Evolutionary conservation across 2,113 vertebrate species (phyloP).

Genomic region (Phyllostomus discolor): DNA sequence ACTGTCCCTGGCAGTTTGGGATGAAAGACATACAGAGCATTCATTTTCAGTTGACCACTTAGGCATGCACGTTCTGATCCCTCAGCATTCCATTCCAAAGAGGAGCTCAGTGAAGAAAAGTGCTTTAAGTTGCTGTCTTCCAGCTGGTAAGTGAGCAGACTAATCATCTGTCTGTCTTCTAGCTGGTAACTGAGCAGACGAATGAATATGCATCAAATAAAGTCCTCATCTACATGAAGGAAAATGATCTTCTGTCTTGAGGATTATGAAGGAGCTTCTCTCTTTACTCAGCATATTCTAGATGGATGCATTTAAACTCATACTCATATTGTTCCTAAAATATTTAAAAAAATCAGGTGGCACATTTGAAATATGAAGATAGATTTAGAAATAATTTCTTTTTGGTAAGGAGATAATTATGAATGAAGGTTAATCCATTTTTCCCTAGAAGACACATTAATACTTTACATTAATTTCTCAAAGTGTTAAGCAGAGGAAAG

Average conservation of each 20-base stretch:
- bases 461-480: conserved; percentile 49
- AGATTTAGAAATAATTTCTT: conserved; percentile 49
- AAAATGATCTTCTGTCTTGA: conserved; percentile 32
- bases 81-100: not conserved
- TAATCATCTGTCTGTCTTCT: not conserved
- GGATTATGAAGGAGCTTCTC: not conserved
- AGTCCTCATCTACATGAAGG: not conserved
- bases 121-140: conserved; percentile 8
- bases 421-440: conserved; percentile 24
- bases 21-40: not conserved
- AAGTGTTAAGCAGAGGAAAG: not conserved
- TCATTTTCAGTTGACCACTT: conserved; percentile 30
- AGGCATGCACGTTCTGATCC: not conserved
- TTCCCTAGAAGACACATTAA: not conserved
- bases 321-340: not conserved
- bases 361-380: not conserved
- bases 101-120: not conserved
- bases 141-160: not conserved
- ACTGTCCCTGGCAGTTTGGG: accelerated
- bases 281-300: not conserved
- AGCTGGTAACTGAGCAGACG: not conserved
- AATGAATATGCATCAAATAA: not conserved
- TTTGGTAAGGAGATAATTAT: conserved; percentile 1
- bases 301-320: conserved; percentile 43
- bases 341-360: not conserved